Percentiles rank a stretch among this genome's conserved stretches.
Evolutionary conservation across 2,888 invertebrate genomes (phyloP).

Genomic region (Merodon equestris): DNA sequence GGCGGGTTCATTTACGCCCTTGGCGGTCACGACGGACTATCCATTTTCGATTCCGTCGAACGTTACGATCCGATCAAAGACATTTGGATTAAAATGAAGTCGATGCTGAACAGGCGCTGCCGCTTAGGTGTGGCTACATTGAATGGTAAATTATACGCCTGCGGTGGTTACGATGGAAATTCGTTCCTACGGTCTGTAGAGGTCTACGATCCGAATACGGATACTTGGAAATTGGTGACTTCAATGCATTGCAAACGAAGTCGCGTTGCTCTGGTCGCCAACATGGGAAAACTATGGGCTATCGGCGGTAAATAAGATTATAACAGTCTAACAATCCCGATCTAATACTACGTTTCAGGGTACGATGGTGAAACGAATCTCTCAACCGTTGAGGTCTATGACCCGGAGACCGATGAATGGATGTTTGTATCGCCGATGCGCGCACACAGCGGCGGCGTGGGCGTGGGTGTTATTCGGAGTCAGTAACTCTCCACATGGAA

Average conservation of each 20-base stretch:
- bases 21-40: conserved; percentile 93
- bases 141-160: conserved; percentile 90
- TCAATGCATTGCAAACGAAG: conserved; percentile 91
- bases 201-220: conserved; percentile 86
- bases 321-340: not conserved
- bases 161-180: conserved; percentile 92
- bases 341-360: conserved; percentile 69
- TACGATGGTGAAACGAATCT: conserved; percentile 90
- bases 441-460: conserved; percentile 93
- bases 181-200: conserved; percentile 91
- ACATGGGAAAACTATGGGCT: conserved; percentile 90
- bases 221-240: conserved; percentile 88
- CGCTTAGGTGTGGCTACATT: conserved; percentile 90
- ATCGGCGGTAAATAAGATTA: conserved; percentile 82
- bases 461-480: conserved; percentile 89
- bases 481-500: conserved; percentile 68
- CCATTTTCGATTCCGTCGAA: conserved; percentile 92
- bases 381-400: conserved; percentile 91
- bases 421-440: conserved; percentile 87
- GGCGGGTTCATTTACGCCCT: conserved; percentile 87
- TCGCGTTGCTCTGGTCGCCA: conserved; percentile 89
- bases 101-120: conserved; percentile 90
- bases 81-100: conserved; percentile 86
- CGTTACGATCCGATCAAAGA: conserved; percentile 87
- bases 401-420: conserved; percentile 87